Conservation (phyloP, 2,888 invertebrate genomes). For the Rutpela maculata region DNA sequence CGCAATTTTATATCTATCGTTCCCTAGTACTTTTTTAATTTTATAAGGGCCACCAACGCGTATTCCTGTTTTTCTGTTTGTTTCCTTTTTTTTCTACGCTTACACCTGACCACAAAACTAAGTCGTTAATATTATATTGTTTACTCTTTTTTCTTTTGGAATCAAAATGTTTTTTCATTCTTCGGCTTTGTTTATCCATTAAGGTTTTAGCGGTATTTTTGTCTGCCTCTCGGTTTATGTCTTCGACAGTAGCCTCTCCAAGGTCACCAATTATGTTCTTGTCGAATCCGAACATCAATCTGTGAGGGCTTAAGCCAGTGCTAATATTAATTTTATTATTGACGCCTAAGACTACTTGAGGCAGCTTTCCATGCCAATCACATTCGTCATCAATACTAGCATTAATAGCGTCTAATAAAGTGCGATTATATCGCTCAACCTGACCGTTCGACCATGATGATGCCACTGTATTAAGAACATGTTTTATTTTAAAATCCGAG, state of each 20-base stretch:
- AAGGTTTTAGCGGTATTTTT: neutral
- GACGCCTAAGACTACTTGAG: neutral
- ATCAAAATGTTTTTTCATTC: neutral
- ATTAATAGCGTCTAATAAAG: neutral
- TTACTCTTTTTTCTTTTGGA: neutral
- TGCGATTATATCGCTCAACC: neutral
- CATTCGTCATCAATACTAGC: neutral
- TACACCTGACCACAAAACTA: conserved; percentile 26
- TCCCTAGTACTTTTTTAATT: neutral
- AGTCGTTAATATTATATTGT: neutral
- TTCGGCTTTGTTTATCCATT: neutral
- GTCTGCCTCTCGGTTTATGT: neutral
- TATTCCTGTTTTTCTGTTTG: conserved; percentile 2
- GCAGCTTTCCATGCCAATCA: neutral
- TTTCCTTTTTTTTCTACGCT: neutral
- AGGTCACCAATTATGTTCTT: neutral
- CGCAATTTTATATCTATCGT: neutral
- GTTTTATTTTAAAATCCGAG: conserved; percentile 4
- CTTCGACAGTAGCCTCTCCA: neutral
- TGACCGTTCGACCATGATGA: conserved; percentile 1
- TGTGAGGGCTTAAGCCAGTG: neutral
- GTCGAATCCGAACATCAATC: conserved; percentile 2
- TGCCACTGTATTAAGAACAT: neutral
- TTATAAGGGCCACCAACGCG: conserved; percentile 33
- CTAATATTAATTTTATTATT: neutral